Conservation (phyloP, 2,797 vertebrate genomes). For the Artibeus jamaicensis region DNA sequence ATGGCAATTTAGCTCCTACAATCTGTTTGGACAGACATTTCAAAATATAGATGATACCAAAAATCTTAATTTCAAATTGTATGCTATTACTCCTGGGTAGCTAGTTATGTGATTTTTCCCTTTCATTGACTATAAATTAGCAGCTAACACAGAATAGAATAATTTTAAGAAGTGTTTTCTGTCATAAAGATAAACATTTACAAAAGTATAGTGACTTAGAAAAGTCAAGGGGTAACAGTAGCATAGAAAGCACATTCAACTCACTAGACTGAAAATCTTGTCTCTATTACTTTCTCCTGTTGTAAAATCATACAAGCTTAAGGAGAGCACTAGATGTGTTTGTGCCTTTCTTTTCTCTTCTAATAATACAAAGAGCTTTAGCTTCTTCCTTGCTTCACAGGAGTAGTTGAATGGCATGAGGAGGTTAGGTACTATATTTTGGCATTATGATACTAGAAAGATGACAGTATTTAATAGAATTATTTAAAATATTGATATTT, state of each 20-base stretch:
- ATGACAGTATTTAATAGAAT: not conserved
- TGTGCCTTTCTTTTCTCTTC: not conserved
- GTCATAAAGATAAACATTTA: not conserved
- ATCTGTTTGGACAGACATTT: not conserved
- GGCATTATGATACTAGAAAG: not conserved
- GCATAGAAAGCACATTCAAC: not conserved
- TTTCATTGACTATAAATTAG: not conserved
- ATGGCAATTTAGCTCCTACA: not conserved
- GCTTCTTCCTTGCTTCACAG: not conserved
- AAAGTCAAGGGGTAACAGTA: not conserved
- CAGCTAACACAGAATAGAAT: not conserved
- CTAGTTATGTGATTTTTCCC: not conserved
- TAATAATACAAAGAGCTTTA: not conserved
- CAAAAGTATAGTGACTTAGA: not conserved
- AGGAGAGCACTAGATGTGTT: not conserved
- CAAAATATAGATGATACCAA: not conserved
- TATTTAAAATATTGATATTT: not conserved
- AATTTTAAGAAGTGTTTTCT: not conserved
- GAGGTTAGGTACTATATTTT: constrained; percentile 16
- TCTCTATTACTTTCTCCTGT: not conserved
- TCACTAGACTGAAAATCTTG: not conserved
- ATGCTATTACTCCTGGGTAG: not conserved
- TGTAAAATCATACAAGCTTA: not conserved
- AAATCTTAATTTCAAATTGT: constrained; percentile 5
- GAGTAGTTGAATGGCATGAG: not conserved